Percentiles rank a stretch among this genome's conserved stretches.
Evolutionary conservation across 2,113 vertebrate genomes (phyloP).

Genomic region (Menidia beryllina): DNA sequence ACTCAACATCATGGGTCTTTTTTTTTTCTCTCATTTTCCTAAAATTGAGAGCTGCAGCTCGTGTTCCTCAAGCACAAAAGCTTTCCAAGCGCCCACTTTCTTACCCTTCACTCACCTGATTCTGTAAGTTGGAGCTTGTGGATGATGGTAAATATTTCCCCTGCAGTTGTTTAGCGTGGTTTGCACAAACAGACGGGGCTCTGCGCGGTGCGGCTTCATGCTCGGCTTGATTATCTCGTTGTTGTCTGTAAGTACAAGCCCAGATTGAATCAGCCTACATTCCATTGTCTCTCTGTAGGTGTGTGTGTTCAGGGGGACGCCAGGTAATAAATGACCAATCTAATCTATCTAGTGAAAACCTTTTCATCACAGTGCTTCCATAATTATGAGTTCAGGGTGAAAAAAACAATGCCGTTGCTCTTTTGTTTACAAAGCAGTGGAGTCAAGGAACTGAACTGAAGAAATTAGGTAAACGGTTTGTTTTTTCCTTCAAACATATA

Average conservation of each 20-base stretch:
- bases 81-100: background rate
- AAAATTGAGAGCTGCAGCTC: background rate
- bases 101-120: background rate
- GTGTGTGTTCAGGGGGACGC: slow-evolving; percentile 87
- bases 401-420: slow-evolving; percentile 64
- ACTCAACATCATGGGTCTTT: slow-evolving; percentile 18
- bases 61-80: too few relatives aligned
- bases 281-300: slow-evolving; percentile 81
- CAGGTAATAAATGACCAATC: slow-evolving; percentile 99
- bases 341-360: slow-evolving; percentile 96
- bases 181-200: slow-evolving; percentile 36
- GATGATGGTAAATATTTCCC: background rate
- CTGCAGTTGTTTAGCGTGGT: too few relatives aligned
- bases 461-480: slow-evolving; percentile 50
- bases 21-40: slow-evolving; percentile 18
- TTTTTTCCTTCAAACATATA: slow-evolving; percentile 19
- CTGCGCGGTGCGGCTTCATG: slow-evolving; percentile 88
- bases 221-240: slow-evolving; percentile 96
- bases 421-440: slow-evolving; percentile 64
- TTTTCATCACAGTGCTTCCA: slow-evolving; percentile 93
- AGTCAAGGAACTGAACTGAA: slow-evolving; percentile 39
- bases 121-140: background rate
- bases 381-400: slow-evolving; percentile 78
- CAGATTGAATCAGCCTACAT: slow-evolving; percentile 98
- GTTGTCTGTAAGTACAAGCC: slow-evolving; percentile 99